phyloP scores from a whole-genome alignment of 2,888 invertebrate genomes.

The Drosophila prostipennis region DNA sequence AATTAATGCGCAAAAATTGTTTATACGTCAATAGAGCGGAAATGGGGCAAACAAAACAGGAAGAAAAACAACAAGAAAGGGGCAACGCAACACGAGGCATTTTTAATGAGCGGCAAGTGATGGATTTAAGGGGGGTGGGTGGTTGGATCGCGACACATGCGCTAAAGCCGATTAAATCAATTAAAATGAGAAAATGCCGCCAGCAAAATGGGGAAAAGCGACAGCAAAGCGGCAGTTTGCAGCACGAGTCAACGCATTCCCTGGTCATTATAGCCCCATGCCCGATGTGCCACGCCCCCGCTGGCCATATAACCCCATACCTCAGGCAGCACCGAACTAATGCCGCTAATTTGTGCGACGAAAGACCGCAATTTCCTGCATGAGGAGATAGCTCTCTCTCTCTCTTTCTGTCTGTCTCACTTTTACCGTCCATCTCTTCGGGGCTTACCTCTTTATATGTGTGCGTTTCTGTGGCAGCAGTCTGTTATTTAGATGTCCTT shows the following conservation, averaged over 20 bases:
- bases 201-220: slow-evolving; percentile 51
- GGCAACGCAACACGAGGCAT: slow-evolving; percentile 48
- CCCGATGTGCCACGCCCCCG: slow-evolving; percentile 15
- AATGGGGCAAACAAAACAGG: slow-evolving; percentile 49
- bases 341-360: slow-evolving; percentile 59
- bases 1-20: slow-evolving; percentile 76
- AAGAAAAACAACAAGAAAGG: slow-evolving; percentile 7
- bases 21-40: slow-evolving; percentile 75
- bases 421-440: neutral
- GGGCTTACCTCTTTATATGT: slow-evolving; percentile 14
- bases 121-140: slow-evolving; percentile 1
- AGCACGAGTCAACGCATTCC: slow-evolving; percentile 43
- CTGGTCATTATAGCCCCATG: slow-evolving; percentile 58
- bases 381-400: slow-evolving; percentile 12
- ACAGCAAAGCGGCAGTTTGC: slow-evolving; percentile 50
- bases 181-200: slow-evolving; percentile 67
- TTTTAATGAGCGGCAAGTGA: slow-evolving; percentile 62
- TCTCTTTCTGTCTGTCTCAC: neutral
- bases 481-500: slow-evolving; percentile 10
- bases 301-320: neutral
- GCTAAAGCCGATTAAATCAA: slow-evolving; percentile 75
- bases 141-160: slow-evolving; percentile 42
- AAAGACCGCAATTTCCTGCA: slow-evolving; percentile 47
- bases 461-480: neutral
- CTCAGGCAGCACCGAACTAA: slow-evolving; percentile 29